Base-by-base conservation (phyloP, 2,797 vertebrate genomes). In the Avahi laniger region DNA sequence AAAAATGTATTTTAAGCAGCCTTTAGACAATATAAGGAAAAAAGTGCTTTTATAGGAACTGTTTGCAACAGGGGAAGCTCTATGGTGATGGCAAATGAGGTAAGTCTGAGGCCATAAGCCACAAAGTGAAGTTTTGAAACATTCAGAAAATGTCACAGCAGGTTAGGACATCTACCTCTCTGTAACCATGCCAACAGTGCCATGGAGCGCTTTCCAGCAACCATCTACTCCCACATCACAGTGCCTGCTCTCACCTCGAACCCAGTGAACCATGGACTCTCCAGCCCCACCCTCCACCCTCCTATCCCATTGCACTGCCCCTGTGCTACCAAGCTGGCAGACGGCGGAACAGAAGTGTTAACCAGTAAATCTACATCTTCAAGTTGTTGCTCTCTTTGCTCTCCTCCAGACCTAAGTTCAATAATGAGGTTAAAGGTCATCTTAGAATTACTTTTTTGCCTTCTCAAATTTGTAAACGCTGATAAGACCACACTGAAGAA, bases 111-210 rank as follows among this genome's bases (percentile, higher is more conserved):
- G 76, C 65, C 35, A 91, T 46, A 89, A 94, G 46, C 30, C 80
- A 89, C 52, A 75, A 54, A 84, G 41, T 33, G 12, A 81, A 94
- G 18, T 82, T 90, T 41, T 41, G 87, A 94, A 94, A 95, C 86
- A 93, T 86, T 57, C 35, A 84, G 80, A 65, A 91, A 65, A 41
- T 41, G 93, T 67, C 79, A 80, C 22, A 86, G 75, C 52, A 94
- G 65, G 80, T 82, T 88, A 91, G 76, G 38, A 79, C 28, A 95
- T 61, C 50, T 67, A 33, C 43, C n/a, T 91, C 76, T 89, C 70
- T 96, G 90, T 95, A 92, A 94, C 52, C 80, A 93, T 84, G 94
- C 92, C 94, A 96, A 96, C n/a, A 95, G 43, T 72, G 82, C 52
- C 70, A 75, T 14, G 10, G 54, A 80, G 57, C 0, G 14, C 63